These are phyloP conservation scores for Stigmatopora argus DNA, from an alignment of 2,113 vertebrate species.

Conservation along the genomic window DNA sequence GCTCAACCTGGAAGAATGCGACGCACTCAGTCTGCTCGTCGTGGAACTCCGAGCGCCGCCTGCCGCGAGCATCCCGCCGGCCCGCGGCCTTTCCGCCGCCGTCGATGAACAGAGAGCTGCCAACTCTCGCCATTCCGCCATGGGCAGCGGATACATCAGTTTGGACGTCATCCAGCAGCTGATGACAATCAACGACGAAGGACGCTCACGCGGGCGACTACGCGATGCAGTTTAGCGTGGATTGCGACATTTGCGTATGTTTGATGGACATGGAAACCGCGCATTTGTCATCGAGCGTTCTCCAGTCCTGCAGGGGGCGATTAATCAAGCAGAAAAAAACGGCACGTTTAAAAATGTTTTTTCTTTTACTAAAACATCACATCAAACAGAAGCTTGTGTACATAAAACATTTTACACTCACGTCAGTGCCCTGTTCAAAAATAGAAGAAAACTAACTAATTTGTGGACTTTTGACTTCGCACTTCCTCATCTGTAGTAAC, in stretches of 20 bases:
- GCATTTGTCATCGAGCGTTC: not conserved
- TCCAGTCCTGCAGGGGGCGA: constrained; percentile 3
- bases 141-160: not conserved
- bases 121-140: not conserved
- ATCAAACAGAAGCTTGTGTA: constrained; percentile 3
- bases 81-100: not conserved
- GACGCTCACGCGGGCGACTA: not conserved
- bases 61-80: not conserved
- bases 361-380: not conserved
- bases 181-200: not conserved
- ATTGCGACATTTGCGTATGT: not conserved
- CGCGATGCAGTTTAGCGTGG: not conserved
- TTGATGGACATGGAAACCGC: constrained; percentile 2
- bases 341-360: not conserved
- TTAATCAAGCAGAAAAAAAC: constrained; percentile 2
- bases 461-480: not conserved
- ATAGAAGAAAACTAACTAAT: not conserved
- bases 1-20: constrained; percentile 2
- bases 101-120: not conserved
- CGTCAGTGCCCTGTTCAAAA: not conserved
- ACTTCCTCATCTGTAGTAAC: not conserved
- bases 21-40: not conserved
- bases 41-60: not conserved
- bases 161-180: constrained; percentile 5
- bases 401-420: not conserved